phyloP scores from a whole-genome alignment of 2,888 invertebrate species.

The Ypsolopha sequella region DNA sequence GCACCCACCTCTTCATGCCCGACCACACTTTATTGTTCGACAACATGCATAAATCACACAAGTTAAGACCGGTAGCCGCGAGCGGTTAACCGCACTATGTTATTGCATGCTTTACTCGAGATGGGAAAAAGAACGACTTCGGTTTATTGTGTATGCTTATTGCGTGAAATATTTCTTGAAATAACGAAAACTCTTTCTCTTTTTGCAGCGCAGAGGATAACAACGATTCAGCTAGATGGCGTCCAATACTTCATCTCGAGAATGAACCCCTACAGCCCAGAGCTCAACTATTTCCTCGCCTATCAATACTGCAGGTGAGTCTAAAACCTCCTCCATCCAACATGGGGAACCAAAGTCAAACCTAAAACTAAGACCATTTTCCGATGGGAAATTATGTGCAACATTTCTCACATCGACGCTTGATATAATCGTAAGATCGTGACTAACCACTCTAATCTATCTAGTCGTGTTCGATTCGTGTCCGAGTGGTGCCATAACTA shows the following conservation, averaged over 20 bases:
- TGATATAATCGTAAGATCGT: constrained; percentile 41
- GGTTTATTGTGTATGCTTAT: no score
- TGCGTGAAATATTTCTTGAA: background rate
- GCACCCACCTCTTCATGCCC: background rate
- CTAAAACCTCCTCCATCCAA: constrained; percentile 8
- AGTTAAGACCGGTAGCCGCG: background rate
- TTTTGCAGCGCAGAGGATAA: constrained; percentile 85
- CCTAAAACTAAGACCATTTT: background rate
- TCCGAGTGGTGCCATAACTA: constrained; percentile 36
- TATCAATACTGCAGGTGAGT: constrained; percentile 84
- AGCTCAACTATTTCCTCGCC: constrained; percentile 87
- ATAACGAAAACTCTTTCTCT: constrained; percentile 9
- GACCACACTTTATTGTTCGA: background rate
- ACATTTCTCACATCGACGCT: constrained; percentile 4
- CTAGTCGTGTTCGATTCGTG: constrained; percentile 43
- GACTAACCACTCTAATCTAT: constrained; percentile 50
- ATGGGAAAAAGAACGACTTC: background rate
- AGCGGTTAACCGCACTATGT: background rate
- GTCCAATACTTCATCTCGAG: constrained; percentile 88
- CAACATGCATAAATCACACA: background rate
- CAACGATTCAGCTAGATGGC: constrained; percentile 87
- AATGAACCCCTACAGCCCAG: constrained; percentile 90
- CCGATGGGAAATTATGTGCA: background rate
- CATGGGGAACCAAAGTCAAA: background rate
- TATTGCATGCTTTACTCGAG: background rate